Conservation (phyloP, 2,797 vertebrate genomes). For the Melanotaenia trifasciata region DNA sequence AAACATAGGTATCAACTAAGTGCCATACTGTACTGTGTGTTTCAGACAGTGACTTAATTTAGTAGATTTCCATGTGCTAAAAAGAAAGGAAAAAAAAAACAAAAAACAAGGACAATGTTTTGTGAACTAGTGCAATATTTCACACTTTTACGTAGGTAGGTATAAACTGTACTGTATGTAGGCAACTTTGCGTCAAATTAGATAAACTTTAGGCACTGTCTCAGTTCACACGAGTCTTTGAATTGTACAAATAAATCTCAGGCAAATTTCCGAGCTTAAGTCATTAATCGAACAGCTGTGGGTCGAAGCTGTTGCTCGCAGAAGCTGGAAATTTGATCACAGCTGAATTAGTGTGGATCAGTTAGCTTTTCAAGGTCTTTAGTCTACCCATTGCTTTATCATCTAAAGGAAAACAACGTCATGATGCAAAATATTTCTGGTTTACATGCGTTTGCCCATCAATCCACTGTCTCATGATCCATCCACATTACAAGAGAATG, state of each 20-base stretch:
- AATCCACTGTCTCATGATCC: slow-evolving; percentile 5
- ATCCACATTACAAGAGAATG: slow-evolving; percentile 43
- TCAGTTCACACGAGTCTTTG: slow-evolving; percentile 61
- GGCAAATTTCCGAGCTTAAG: slow-evolving; percentile 26
- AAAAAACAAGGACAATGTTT: slow-evolving; percentile 52
- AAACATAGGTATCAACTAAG: slow-evolving; percentile 78
- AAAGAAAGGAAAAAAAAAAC: slow-evolving; percentile 43
- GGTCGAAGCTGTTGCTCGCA: not conserved
- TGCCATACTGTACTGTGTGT: slow-evolving; percentile 81
- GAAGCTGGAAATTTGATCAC: not conserved
- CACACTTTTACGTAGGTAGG: slow-evolving; percentile 64
- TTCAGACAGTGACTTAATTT: slow-evolving; percentile 77
- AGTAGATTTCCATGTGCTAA: slow-evolving; percentile 74
- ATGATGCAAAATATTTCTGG: not conserved
- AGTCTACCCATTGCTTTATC: not conserved
- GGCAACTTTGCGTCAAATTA: slow-evolving; percentile 37
- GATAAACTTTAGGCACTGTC: slow-evolving; percentile 46
- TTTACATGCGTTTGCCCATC: not conserved
- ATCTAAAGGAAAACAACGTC: not conserved
- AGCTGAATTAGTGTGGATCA: not conserved
- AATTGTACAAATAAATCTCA: slow-evolving; percentile 49
- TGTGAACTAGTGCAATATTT: slow-evolving; percentile 85
- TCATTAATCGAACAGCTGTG: not conserved
- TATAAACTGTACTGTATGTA: slow-evolving; percentile 53
- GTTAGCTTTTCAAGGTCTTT: not conserved